Evolutionary conservation across 2,113 vertebrate species (phyloP).

Genomic region (Eonycteris spelaea): DNA sequence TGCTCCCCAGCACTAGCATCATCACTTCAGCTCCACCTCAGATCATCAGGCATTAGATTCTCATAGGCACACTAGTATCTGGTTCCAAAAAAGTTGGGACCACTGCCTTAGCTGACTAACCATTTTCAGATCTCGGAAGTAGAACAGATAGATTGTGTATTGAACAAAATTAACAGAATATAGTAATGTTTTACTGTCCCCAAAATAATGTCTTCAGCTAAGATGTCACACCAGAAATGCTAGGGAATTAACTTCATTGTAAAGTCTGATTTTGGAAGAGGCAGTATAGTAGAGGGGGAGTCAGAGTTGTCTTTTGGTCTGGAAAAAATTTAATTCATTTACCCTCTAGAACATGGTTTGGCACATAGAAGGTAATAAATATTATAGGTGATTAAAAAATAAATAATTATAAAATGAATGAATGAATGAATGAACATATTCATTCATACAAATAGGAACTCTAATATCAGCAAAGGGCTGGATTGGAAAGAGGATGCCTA

Average conservation of each 20-base stretch:
- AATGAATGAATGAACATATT: background rate
- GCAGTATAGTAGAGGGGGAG: background rate
- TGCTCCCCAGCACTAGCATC: too few species aligned
- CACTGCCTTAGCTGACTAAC: background rate
- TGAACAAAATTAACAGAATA: background rate
- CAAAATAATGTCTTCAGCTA: background rate
- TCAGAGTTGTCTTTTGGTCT: background rate
- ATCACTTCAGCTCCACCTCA: too few species aligned
- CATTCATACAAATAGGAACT: background rate
- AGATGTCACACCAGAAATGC: background rate
- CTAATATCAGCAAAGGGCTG: background rate
- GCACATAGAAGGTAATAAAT: background rate
- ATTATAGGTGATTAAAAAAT: background rate
- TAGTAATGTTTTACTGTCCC: background rate
- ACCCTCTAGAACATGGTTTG: background rate
- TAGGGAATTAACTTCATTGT: background rate
- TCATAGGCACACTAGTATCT: too few species aligned
- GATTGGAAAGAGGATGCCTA: background rate
- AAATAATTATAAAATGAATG: background rate
- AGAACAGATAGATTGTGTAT: background rate
- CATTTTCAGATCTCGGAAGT: background rate
- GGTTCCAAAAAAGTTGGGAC: too few species aligned
- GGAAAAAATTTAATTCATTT: background rate
- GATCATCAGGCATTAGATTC: too few species aligned
- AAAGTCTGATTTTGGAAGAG: background rate